Percentiles rank a stretch among this genome's conserved stretches.
Conservation (phyloP, 1,140 invertebrate genomes). For the Zaprionus ghesquierei region DNA sequence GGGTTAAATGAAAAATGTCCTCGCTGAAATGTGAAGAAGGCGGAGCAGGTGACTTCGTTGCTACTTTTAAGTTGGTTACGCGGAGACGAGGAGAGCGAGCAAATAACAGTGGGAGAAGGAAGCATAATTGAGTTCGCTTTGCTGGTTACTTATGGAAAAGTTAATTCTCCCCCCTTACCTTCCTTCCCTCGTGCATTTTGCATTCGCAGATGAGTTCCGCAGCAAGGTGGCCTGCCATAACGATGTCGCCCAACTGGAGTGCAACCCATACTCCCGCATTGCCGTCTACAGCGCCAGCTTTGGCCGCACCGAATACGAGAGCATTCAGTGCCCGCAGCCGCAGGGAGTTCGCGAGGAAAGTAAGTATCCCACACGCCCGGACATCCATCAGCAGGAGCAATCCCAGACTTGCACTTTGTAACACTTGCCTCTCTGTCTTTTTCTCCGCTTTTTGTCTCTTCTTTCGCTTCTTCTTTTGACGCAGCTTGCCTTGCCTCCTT, state of each 20-base stretch:
- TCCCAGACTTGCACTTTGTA: background rate
- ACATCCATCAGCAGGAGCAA: constrained; percentile 30
- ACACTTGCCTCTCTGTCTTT: background rate
- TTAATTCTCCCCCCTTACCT: constrained; percentile 37
- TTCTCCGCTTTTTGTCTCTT: background rate
- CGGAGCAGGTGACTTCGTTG: background rate
- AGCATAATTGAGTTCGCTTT: background rate
- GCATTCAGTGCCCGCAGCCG: constrained; percentile 93
- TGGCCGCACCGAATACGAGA: constrained; percentile 93
- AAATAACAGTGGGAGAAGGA: background rate
- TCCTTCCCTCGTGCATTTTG: constrained; percentile 58
- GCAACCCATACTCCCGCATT: constrained; percentile 91
- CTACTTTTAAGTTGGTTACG: background rate
- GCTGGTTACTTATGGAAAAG: background rate
- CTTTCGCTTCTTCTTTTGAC: constrained; percentile 31
- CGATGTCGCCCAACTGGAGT: constrained; percentile 91
- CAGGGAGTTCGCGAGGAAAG: constrained; percentile 93
- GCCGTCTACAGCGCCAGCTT: constrained; percentile 96
- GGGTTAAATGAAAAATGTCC: constrained; percentile 2
- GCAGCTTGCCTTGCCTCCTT: constrained; percentile 93
- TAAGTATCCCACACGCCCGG: constrained; percentile 77
- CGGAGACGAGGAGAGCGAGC: background rate
- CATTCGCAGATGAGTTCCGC: constrained; percentile 92
- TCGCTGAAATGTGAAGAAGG: background rate
- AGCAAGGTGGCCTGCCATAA: constrained; percentile 96